phyloP scores from a whole-genome alignment of 2,888 invertebrate species.

The Deilephila porcellus region DNA sequence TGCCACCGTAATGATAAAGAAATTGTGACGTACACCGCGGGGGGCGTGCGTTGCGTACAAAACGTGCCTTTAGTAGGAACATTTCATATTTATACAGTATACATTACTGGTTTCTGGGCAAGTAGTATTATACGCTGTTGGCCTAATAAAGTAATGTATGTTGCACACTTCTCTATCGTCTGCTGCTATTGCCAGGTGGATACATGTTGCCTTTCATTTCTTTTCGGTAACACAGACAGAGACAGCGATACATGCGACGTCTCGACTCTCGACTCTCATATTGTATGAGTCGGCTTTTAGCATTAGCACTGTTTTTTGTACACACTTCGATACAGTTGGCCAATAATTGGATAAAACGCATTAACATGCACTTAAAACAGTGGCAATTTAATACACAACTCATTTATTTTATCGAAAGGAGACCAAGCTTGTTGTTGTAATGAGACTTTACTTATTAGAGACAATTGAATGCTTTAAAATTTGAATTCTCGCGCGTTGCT shows the following conservation, averaged over 20 bases:
- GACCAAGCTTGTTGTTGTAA: too few species aligned
- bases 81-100: conserved; percentile 33
- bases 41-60: conserved; percentile 52
- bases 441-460: too few species aligned
- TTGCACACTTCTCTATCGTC: not conserved
- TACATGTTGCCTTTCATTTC: conserved; percentile 1
- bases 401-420: too few species aligned
- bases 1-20: conserved; percentile 84
- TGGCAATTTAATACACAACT: not conserved
- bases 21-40: conserved; percentile 73
- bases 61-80: conserved; percentile 32
- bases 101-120: conserved; percentile 49
- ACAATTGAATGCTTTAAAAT: too few species aligned
- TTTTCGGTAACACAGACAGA: not conserved
- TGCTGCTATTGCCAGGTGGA: not conserved
- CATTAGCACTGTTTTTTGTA: not conserved
- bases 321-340: not conserved
- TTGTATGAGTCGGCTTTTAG: not conserved
- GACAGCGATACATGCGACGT: not conserved
- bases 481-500: too few species aligned
- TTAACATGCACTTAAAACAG: not conserved
- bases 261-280: not conserved
- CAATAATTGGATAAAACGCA: not conserved
- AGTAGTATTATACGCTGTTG: not conserved
- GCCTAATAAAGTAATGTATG: conserved; percentile 41